phyloP scores from a whole-genome alignment of 2,797 vertebrate genomes.

The Percopsis omiscomaycus region DNA sequence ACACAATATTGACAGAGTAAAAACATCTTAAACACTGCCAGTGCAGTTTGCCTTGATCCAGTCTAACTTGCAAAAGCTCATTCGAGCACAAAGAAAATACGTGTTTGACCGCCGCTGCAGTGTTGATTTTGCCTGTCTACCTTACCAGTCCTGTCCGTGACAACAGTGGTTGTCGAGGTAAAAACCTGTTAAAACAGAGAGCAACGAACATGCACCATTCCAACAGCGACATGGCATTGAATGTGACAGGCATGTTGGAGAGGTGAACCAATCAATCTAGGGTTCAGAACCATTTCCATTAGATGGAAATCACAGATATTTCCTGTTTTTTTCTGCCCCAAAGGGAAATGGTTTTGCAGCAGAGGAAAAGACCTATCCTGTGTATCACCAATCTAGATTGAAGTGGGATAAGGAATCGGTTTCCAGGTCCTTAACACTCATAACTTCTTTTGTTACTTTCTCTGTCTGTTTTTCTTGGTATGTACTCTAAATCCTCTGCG shows the following conservation, averaged over 20 bases:
- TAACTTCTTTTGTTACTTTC: conserved; percentile 46
- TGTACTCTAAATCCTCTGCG: conserved; percentile 18
- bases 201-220: conserved; percentile 40
- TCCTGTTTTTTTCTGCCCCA: conserved; percentile 43
- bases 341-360: conserved; percentile 42
- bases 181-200: conserved; percentile 45
- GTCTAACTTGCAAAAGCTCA: not conserved
- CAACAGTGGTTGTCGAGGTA: conserved; percentile 33
- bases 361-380: not conserved
- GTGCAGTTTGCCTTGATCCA: too few relatives aligned
- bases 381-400: conserved; percentile 3
- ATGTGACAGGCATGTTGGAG: conserved; percentile 65
- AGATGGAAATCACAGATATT: conserved; percentile 69
- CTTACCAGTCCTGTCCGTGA: conserved; percentile 20
- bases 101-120: conserved; percentile 7
- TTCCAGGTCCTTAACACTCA: conserved; percentile 40
- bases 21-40: too few relatives aligned
- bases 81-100: not conserved
- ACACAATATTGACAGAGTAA: too few relatives aligned
- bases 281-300: conserved; percentile 57
- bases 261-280: conserved; percentile 58
- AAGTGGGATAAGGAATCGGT: conserved; percentile 46
- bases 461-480: conserved; percentile 44
- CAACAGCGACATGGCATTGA: conserved; percentile 47
- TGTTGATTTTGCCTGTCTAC: conserved; percentile 34